A percentile compares a stretch with the other conserved stretches of the same genome.
These are phyloP conservation scores for Austrolebias charrua DNA, from an alignment of 2,797 vertebrate species.

Conservation along the genomic window DNA sequence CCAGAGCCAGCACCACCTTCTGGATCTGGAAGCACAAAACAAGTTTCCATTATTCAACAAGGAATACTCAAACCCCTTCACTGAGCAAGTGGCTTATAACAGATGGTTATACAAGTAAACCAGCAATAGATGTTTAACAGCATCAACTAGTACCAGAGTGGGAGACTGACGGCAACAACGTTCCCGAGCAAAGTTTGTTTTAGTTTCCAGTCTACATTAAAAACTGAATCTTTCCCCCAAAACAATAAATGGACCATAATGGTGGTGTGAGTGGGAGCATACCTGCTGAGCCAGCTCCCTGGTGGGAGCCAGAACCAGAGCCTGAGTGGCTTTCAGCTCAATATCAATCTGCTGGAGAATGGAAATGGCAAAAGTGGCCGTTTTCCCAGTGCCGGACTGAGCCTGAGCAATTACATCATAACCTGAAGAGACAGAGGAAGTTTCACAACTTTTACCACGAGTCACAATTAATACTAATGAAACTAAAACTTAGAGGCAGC, in stretches of 20 bases:
- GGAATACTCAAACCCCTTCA: too few relatives aligned
- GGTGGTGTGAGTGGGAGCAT: conserved; percentile 47
- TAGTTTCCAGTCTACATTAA: neutral
- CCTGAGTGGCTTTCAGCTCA: conserved; percentile 98
- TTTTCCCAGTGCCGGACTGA: conserved; percentile 99
- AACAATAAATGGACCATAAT: neutral
- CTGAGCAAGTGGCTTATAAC: too few relatives aligned
- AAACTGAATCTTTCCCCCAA: conserved; percentile 37
- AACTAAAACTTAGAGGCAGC: too few relatives aligned
- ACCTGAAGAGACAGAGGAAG: conserved; percentile 76
- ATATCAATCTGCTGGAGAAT: conserved; percentile 99
- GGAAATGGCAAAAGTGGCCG: conserved; percentile 99
- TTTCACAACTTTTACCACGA: neutral
- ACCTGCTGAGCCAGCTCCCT: conserved; percentile 99
- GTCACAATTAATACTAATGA: neutral
- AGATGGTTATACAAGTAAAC: too few relatives aligned
- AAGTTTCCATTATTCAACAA: neutral
- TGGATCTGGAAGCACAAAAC: conserved; percentile 83
- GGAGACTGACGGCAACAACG: too few relatives aligned
- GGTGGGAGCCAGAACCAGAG: conserved; percentile 98
- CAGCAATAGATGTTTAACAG: too few relatives aligned
- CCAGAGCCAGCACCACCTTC: conserved; percentile 96
- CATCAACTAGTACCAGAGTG: too few relatives aligned
- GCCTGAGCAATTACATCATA: conserved; percentile 99
- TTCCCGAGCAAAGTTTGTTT: too few relatives aligned